Base-by-base conservation (phyloP, 1,140 invertebrate species). In the Temnothorax longispinosus region DNA sequence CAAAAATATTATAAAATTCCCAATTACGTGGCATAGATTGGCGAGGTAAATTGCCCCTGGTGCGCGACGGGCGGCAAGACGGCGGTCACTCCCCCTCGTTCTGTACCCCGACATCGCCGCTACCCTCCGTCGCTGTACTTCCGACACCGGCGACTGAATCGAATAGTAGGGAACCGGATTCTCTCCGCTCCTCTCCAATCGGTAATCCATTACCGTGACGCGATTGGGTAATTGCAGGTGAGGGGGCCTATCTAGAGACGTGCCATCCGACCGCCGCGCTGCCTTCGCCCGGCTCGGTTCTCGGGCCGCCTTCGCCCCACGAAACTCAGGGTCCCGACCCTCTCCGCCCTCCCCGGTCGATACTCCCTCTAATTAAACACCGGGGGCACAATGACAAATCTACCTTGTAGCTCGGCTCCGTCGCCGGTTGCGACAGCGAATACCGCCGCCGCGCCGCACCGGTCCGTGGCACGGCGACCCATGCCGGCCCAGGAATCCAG, bases 1-100 rank as follows among this genome's bases (percentile, higher is more conserved):
- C 94, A 94, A 94, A 95, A 95, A 94, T 94, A 94, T 94, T 94
- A 94, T 94, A 94, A 94, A 94, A 94, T 94, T 95, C 92, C 93
- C 94, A 94, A 94, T 95, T 94, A 95, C 93, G 93, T 88, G 91
- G 94, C 92, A 94, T 94, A 93, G 92, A 94, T 94, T 94, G 94
- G 91, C 90, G 91, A 94, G 93, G 93, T 93, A 93, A 94, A 94
- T 94, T 94, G 94, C 93, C 91, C 93, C 91, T 88, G 92, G 71
- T 71, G 90, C 54, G 54, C 72, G 54, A 54, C 72, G 54, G 67
- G 84, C 75, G 90, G 88, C 88, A 84, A 90, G 89, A 90, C 89
- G 88, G 80, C 87, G 78, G 80, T 87, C 87, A 82, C 86, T 81
- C 86, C 88, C 67, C 85, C 90, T 69, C 86, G 71, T 87, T 27